phyloP scores from a whole-genome alignment of 2,113 vertebrate genomes.

The Ailuropoda melanoleuca region DNA sequence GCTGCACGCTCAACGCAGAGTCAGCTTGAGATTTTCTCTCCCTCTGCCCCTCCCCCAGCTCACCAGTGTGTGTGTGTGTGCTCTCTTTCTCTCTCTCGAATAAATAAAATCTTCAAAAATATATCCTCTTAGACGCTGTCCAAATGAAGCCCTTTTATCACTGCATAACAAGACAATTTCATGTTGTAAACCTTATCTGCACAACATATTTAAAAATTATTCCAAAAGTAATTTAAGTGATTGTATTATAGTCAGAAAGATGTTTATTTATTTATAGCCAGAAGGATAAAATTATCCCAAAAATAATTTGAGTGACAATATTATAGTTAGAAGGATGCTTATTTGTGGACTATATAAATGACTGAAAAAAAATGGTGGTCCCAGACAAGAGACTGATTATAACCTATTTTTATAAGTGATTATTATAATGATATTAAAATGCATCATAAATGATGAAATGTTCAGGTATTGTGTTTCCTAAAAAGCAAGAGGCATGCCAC shows the following conservation, averaged over 20 bases:
- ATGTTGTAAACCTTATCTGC: not conserved
- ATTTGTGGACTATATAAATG: not conserved
- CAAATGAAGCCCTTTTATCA: not conserved
- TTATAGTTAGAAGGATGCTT: not conserved
- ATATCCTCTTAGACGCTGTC: not conserved
- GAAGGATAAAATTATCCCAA: not conserved
- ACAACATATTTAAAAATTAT: not conserved
- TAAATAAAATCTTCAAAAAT: not conserved
- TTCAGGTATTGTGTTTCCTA: not conserved
- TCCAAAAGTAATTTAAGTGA: not conserved
- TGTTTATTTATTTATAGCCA: not conserved
- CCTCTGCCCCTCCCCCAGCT: not conserved
- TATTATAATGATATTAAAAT: not conserved
- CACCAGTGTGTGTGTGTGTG: not conserved
- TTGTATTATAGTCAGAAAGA: not conserved
- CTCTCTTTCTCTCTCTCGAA: not conserved
- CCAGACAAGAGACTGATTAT: not conserved
- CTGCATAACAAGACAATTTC: not conserved
- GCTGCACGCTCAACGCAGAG: not conserved
- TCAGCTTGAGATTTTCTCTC: not conserved
- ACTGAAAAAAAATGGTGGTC: not conserved
- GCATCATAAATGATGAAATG: not conserved
- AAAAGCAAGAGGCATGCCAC: not conserved
- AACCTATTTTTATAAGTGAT: not conserved
- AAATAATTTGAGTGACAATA: not conserved